These are phyloP conservation scores for Eupithecia pulchellata DNA, from an alignment of 2,888 invertebrate species.

Conservation along the genomic window DNA sequence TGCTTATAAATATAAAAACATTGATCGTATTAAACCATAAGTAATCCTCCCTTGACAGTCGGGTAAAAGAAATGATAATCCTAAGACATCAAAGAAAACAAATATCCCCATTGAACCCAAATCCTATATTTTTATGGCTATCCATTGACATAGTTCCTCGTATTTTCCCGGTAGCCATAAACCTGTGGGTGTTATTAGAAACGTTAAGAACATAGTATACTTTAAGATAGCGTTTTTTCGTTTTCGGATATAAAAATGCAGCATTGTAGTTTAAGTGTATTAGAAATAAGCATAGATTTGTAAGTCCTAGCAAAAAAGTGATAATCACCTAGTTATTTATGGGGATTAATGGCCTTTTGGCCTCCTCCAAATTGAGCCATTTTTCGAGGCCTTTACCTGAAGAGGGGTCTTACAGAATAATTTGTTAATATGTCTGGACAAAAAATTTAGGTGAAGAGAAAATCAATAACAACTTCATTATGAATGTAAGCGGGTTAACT, in stretches of 20 bases:
- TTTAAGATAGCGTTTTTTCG: background rate
- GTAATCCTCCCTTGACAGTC: background rate
- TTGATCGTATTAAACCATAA: background rate
- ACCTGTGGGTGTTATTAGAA: conserved; percentile 30
- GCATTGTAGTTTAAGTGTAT: background rate
- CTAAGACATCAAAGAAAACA: conserved; percentile 31
- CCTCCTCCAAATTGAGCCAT: no score
- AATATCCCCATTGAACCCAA: conserved; percentile 35
- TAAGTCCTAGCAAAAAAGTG: background rate
- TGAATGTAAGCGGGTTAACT: no score
- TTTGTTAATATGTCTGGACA: no score
- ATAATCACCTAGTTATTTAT: background rate
- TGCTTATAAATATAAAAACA: background rate
- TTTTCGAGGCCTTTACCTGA: no score
- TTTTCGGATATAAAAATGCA: background rate
- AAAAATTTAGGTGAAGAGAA: no score
- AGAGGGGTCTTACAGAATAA: no score
- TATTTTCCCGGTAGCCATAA: conserved; percentile 34
- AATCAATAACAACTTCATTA: no score
- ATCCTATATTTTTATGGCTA: conserved; percentile 40
- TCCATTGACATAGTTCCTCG: conserved; percentile 40
- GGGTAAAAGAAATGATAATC: conserved; percentile 13
- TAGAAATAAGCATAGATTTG: background rate
- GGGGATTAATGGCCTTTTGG: no score
- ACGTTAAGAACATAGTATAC: background rate